Percentiles rank a stretch among this genome's conserved stretches.
These are phyloP conservation scores for Trinorchestia longiramus DNA, from an alignment of 1,140 invertebrate genomes.

Conservation along the genomic window DNA sequence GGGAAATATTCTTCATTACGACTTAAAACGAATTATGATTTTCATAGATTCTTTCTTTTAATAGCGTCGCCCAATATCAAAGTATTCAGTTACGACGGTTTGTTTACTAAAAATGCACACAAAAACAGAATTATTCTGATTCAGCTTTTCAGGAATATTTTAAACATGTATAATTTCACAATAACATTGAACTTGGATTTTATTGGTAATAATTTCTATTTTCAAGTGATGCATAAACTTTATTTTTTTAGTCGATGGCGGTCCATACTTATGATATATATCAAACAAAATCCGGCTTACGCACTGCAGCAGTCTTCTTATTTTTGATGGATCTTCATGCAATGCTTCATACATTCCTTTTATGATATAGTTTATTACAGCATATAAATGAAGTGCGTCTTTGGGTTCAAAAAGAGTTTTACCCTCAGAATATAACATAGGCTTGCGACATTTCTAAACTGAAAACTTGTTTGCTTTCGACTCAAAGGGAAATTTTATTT, in stretches of 20 bases:
- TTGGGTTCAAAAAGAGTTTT: neutral
- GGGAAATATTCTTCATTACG: no score
- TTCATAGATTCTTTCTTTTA: neutral
- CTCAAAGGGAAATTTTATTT: neutral
- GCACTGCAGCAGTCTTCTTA: no score
- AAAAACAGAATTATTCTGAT: neutral
- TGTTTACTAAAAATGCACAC: neutral
- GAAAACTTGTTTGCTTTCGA: neutral
- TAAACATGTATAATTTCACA: no score
- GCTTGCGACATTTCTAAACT: neutral
- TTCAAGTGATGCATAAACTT: no score
- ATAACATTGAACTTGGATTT: no score
- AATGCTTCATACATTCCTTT: neutral
- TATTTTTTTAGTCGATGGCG: no score
- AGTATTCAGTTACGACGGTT: neutral
- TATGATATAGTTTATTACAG: neutral
- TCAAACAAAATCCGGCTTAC: no score
- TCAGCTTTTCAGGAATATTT: neutral
- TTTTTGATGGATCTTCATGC: neutral
- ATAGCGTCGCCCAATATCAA: neutral
- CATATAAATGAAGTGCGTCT: neutral
- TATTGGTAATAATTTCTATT: no score
- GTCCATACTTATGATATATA: no score
- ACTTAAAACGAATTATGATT: no score
- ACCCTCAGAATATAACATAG: neutral